Conservation (phyloP, 2,797 vertebrate species). For the Eulemur coronatus region DNA sequence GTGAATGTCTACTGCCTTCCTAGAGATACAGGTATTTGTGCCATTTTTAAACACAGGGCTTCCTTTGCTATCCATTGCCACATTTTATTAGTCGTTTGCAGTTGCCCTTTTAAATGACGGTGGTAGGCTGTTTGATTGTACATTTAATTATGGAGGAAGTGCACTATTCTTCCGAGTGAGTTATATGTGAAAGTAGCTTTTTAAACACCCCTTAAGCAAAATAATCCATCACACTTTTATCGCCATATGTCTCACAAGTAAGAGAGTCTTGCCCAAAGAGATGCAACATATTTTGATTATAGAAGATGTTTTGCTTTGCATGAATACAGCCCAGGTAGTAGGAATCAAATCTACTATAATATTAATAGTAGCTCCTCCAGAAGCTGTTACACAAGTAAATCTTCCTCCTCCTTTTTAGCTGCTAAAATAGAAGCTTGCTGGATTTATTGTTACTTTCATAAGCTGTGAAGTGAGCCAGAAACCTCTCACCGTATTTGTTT, state of each 20-base stretch:
- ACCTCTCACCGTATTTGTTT: neutral
- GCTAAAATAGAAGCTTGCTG: slow-evolving; percentile 21
- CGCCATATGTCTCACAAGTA: neutral
- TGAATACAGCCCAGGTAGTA: neutral
- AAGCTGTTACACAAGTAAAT: neutral
- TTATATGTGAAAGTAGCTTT: slow-evolving; percentile 36
- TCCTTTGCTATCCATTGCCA: neutral
- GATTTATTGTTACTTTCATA: slow-evolving; percentile 15
- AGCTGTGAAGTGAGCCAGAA: slow-evolving; percentile 18
- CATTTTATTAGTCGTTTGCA: slow-evolving; percentile 12
- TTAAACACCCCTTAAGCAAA: slow-evolving; percentile 21
- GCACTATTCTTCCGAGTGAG: neutral
- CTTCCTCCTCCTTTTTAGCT: slow-evolving; percentile 29
- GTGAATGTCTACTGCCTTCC: neutral
- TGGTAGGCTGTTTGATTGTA: neutral
- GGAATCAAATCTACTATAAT: neutral
- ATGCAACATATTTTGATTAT: slow-evolving; percentile 17
- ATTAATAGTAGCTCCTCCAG: neutral
- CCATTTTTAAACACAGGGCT: neutral
- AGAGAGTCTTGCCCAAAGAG: slow-evolving; percentile 26
- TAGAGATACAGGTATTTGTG: neutral
- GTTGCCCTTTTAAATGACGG: neutral
- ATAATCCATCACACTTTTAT: slow-evolving; percentile 50
- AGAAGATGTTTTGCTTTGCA: slow-evolving; percentile 27
- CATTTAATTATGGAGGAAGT: slow-evolving; percentile 18